Evolutionary conservation across 2,113 vertebrate species (phyloP), one percentile per base, ranked within the genome.

Genomic region (Herpailurus yagouaroundi): DNA sequence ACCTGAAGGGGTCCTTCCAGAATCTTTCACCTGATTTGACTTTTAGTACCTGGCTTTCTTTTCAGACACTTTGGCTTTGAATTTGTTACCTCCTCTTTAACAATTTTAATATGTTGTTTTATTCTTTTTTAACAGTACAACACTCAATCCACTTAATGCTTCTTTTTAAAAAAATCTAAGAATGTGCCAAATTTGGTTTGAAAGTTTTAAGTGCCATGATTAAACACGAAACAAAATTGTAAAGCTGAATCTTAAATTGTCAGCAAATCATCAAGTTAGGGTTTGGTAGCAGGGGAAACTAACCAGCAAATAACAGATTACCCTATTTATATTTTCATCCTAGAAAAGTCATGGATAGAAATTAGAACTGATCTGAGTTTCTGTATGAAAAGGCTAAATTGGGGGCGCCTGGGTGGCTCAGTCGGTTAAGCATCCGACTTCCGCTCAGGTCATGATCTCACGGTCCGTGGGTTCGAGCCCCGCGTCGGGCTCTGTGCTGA

Each of bases 181-280:
- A 84, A 81, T 38, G 7, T 55, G 23, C 8, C 8, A 68, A 85
- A 36, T 76, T 76, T 95, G 27, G 36, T 83, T 41, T 89, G 66
- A 83, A 95, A 89, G 55, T 79, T 89, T 94, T 69, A 82, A 57
- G 57, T 21, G 33, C 91, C 16, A 64, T 29, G 48, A 91, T 55
- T 63, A 88, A 84, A 80, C 57, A 91, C 96, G 71, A 89, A 64
- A 91, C 23, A 64, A 63, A 90, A 92, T 14, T 36, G 11, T 94
- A 92, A 80, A 76, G 7, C 21, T 77, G 71, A 41, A 60, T 89
- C 84, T 93, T 66, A 84, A 91, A 80, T 18, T 85, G 21, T 64
- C 81, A 92, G 41, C 25, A 82, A 87, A 69, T 93, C 33, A 80
- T 68, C 60, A 68, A 82, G 66, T 50, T 50, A n/a, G 57, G 21